These are phyloP conservation scores for Sparidentex hasta DNA, from an alignment of 2,797 vertebrate genomes.

Conservation along the genomic window DNA sequence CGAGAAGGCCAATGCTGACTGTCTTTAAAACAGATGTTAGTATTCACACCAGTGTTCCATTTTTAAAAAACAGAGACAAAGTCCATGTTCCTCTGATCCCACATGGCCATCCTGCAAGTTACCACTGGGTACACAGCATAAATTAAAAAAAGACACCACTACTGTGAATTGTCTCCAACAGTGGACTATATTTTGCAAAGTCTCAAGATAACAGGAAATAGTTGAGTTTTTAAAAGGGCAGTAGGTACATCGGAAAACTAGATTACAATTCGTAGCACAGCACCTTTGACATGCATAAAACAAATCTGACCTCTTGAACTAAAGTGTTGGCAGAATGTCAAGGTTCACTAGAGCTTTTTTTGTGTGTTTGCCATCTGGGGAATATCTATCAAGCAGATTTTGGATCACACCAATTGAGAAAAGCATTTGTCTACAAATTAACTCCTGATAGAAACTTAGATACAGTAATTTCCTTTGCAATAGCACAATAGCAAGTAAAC, in stretches of 20 bases:
- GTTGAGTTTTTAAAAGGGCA: neutral
- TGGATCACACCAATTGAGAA: no score
- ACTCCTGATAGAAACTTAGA: neutral
- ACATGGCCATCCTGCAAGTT: neutral
- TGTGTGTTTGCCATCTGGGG: no score
- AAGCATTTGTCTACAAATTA: no score
- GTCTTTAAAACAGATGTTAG: neutral
- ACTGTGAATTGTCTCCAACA: neutral
- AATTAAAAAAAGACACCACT: constrained; percentile 24
- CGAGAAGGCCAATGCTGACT: neutral
- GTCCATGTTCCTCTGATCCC: neutral
- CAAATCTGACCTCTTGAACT: neutral
- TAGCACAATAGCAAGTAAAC: constrained; percentile 7
- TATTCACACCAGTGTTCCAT: neutral
- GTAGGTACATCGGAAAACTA: neutral
- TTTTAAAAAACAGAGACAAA: neutral
- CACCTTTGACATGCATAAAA: neutral
- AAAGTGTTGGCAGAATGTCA: neutral
- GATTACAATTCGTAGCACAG: neutral
- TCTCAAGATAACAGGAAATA: constrained; percentile 15
- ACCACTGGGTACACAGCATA: neutral
- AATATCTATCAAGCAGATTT: no score
- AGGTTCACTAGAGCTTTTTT: no score
- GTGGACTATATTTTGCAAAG: constrained; percentile 30
- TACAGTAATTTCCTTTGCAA: neutral